phyloP scores from a whole-genome alignment of 2,888 invertebrate genomes.

The Drosophila kanekoi region DNA sequence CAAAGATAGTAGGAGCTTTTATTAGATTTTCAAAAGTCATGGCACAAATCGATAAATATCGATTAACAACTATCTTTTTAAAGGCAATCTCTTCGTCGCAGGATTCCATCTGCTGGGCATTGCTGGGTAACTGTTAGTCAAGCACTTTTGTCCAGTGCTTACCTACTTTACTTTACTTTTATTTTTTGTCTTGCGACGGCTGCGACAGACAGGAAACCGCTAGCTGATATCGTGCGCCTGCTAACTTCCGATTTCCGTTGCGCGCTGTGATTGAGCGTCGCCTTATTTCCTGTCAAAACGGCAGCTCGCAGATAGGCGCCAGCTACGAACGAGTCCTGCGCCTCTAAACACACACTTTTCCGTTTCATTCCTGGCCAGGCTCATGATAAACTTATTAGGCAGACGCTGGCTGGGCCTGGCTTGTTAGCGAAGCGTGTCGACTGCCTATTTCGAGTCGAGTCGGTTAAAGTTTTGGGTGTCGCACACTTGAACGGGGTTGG shows the following conservation, averaged over 20 bases:
- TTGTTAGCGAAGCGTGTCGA: conserved; percentile 68
- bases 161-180: conserved; percentile 9
- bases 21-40: too few relatives aligned
- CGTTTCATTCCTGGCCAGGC: conserved; percentile 31
- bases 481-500: conserved; percentile 14
- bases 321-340: conserved; percentile 11
- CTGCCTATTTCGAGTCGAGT: conserved; percentile 63
- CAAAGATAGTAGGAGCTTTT: too few relatives aligned
- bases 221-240: conserved; percentile 74
- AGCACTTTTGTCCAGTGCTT: not conserved
- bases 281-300: conserved; percentile 73
- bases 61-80: not conserved
- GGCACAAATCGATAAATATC: not conserved
- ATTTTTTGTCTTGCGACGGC: conserved; percentile 14
- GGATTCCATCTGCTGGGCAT: not conserved
- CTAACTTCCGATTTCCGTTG: conserved; percentile 78
- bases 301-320: conserved; percentile 54
- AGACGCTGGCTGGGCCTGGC: conserved; percentile 31
- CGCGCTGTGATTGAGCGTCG: conserved; percentile 72
- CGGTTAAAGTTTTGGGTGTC: conserved; percentile 64
- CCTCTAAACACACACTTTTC: conserved; percentile 8
- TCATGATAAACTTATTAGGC: conserved; percentile 72
- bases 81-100: not conserved
- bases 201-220: conserved; percentile 65
- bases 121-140: conserved; percentile 3